Conservation (phyloP, 2,113 vertebrate genomes). For the Atlantisia rogersi region DNA sequence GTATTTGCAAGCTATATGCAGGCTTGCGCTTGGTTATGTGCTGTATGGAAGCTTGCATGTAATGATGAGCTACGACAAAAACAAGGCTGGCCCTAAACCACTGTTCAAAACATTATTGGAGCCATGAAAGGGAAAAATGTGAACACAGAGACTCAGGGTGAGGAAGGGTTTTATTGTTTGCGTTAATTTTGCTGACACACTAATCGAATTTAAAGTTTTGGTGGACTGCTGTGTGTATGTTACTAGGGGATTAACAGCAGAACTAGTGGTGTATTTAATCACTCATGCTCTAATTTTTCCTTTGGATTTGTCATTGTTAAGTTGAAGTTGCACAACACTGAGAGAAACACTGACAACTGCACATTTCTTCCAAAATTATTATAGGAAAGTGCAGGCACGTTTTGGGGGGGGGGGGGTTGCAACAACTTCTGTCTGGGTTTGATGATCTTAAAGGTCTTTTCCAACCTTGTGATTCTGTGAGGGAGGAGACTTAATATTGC, state of each 20-base stretch:
- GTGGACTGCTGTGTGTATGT: not conserved
- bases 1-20: not conserved
- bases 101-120: not conserved
- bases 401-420: not conserved
- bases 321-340: not conserved
- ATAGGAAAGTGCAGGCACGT: not conserved
- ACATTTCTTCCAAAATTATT: not conserved
- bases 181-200: not conserved
- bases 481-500: not conserved
- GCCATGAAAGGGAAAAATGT: not conserved
- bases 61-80: not conserved
- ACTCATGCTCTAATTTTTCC: not conserved
- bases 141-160: not conserved
- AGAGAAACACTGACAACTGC: not conserved
- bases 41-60: not conserved
- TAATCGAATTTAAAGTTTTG: not conserved
- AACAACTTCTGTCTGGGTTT: not conserved
- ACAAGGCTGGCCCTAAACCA: not conserved
- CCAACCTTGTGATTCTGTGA: too few relatives aligned
- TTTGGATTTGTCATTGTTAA: not conserved
- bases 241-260: not conserved
- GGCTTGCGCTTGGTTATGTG: not conserved
- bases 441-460: too few relatives aligned
- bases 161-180: not conserved
- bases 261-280: not conserved